Evolutionary conservation across 2,888 invertebrate genomes (phyloP), one percentile per base, ranked within the genome.

Genomic region (Dysmachus trigonus): DNA sequence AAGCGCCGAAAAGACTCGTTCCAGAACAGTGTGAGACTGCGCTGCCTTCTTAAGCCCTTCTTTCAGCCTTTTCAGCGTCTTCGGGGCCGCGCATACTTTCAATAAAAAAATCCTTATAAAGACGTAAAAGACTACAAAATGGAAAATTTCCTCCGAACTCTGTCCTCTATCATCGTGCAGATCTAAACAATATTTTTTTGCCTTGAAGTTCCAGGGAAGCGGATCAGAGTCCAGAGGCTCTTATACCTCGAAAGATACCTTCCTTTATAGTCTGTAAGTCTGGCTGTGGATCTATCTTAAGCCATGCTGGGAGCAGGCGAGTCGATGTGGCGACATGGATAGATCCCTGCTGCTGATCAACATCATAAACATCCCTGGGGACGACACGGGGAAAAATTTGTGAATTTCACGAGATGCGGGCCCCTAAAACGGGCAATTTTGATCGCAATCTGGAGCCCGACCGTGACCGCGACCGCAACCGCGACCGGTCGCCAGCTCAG

Each of bases 351-450:
- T 84, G 47, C 62, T 72, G 72, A 84, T 72, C 84, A 35, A 27
- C 31, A 47, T 38, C 35, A 72, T 84, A 72, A 84, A 73, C 79
- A 72, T 84, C 47, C 47, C 30, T 30, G 18, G 72, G 15, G 31
- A 31, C 15, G 27, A 47, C 38, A 2, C n/a, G 31, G 41, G 41
- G 71, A 62, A 62, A 82, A 82, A 35, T 72, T 84, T 30, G 71
- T 18, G 47, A 84, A 73, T 53, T 84, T 73, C 73, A 8, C 33
- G 82, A 71, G 82, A 82, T 82, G 82, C 82, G 82, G 82, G 82
- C 22, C 84, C 72, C 41, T 84, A 72, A 84, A 84, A 72, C n/a
- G 84, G 30, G 47, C 84, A 84, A 84, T 84, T n/a, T 84, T 84
- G 84, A 84, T 84, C 41, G 41, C 73, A 84, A 84, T 84, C 84